Conservation (phyloP, 2,797 vertebrate species). For the Channa striata region DNA sequence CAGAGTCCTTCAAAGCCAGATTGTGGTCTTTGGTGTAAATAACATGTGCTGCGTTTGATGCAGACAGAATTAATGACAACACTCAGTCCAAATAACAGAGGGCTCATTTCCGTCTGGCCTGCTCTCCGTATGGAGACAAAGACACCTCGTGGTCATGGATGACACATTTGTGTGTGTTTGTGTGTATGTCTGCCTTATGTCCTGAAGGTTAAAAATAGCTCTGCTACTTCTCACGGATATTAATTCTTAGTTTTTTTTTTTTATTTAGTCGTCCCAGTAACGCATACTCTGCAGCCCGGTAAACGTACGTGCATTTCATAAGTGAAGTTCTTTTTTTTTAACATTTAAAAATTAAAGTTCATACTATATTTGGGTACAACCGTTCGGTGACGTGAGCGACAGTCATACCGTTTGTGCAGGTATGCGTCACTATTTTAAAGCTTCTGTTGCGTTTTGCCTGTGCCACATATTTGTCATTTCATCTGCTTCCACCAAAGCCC, state of each 20-base stretch:
- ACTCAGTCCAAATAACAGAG: constrained; percentile 84
- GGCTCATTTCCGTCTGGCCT: constrained; percentile 78
- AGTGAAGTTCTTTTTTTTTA: no score
- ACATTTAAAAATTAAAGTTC: no score
- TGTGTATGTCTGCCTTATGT: constrained; percentile 15
- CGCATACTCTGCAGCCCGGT: background rate
- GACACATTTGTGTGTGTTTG: constrained; percentile 39
- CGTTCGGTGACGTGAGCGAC: no score
- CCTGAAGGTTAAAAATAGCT: background rate
- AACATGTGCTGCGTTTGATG: constrained; percentile 83
- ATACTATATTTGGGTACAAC: no score
- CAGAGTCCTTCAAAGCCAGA: constrained; percentile 77
- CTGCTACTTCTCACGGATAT: background rate
- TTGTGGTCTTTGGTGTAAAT: constrained; percentile 87
- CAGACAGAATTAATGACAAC: constrained; percentile 86
- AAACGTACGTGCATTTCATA: background rate
- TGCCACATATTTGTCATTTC: constrained; percentile 8
- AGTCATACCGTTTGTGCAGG: no score
- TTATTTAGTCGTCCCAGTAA: background rate
- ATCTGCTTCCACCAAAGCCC: constrained; percentile 11
- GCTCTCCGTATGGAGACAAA: constrained; percentile 56
- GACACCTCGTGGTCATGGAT: constrained; percentile 54
- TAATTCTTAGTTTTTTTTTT: background rate
- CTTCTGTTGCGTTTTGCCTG: background rate
- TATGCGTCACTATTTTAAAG: background rate